These are phyloP conservation scores for Colletes gigas DNA, from an alignment of 1,140 invertebrate species.

Conservation along the genomic window DNA sequence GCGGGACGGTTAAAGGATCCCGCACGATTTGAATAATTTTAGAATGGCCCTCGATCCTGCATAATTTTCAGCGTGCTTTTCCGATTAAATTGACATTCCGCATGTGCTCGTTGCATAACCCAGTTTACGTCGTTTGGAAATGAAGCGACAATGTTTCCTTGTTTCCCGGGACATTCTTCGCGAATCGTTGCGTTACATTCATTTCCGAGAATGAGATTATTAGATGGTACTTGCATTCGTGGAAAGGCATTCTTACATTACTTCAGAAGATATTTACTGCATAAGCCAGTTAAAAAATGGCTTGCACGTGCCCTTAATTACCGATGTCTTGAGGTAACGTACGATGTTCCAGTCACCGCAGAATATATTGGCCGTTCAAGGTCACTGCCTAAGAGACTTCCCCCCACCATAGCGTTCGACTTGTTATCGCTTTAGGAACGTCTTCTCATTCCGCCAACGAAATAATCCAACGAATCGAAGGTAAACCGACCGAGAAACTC, in stretches of 20 bases:
- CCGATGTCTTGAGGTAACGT: too few species aligned
- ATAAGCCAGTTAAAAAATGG: too few species aligned
- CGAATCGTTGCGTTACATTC: not conserved
- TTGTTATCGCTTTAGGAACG: too few species aligned
- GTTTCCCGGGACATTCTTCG: not conserved
- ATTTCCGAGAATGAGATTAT: not conserved
- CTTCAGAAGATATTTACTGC: too few species aligned
- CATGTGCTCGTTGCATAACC: not conserved
- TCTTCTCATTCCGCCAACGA: not conserved
- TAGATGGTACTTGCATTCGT: not conserved
- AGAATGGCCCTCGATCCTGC: slow-evolving; percentile 32
- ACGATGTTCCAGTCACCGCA: too few species aligned
- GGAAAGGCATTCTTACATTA: not conserved
- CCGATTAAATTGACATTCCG: slow-evolving; percentile 28
- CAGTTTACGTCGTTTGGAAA: not conserved
- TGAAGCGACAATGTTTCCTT: not conserved
- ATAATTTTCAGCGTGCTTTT: slow-evolving; percentile 26
- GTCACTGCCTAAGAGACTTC: too few species aligned
- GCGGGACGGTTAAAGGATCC: slow-evolving; percentile 11
- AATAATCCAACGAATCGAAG: not conserved
- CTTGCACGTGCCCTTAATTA: too few species aligned
- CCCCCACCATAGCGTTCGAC: too few species aligned
- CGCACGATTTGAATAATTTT: slow-evolving; percentile 45
- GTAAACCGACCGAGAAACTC: too few species aligned
- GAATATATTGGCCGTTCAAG: too few species aligned